Base-by-base conservation (phyloP, 2,888 invertebrate species). In the Timandra comae region DNA sequence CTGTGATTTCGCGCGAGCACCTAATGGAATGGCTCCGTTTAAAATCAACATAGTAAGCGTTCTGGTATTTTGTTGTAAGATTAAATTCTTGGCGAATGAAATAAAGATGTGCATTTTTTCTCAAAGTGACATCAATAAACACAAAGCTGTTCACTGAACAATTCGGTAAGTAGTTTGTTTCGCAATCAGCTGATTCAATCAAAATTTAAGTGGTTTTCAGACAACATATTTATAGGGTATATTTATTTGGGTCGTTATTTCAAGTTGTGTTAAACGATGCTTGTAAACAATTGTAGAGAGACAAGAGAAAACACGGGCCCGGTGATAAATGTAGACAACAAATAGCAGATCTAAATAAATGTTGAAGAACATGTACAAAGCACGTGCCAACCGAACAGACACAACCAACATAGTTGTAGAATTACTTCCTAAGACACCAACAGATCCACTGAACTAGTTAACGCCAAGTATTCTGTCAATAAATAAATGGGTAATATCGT, bases 291-390 rank as follows among this genome's bases (percentile, higher is more conserved):
- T 46, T 44, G 49, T 49, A 53, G 48, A 49, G 40, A 48, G 50
- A 55, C 63, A 61, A 61, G 56, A 55, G 63, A 60, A 63, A 63
- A 71, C 16, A 16, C 16, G 16, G 63, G 58, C 61, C 47, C 38
- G 45, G 46, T 57, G 61, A 61, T 57, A 66, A 67, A 72, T 65
- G 56, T 45, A 39, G 38, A 54, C 46, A 56, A 58, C 65, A 64
- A 58, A 63, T 46, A 58, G 48, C 43, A 40, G 49, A 58, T 56
- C 48, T 53, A 47, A 58, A 60, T 58, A 60, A 60, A 57, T 56
- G 41, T 32, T 30, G 36, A 31, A 29, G 38, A 45, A 41, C 49
- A 49, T 41, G 37, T 33, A 47, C 47, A 45, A 47, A 55, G 43
- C 33, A 29, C 37, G 31, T 33, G 36, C 34, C 51, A 46, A 52